Evolutionary conservation across 92 coral and sea anemone species (phyloP), one percentile per base, ranked within the genome.

Genomic region (Nematostella vectensis): DNA sequence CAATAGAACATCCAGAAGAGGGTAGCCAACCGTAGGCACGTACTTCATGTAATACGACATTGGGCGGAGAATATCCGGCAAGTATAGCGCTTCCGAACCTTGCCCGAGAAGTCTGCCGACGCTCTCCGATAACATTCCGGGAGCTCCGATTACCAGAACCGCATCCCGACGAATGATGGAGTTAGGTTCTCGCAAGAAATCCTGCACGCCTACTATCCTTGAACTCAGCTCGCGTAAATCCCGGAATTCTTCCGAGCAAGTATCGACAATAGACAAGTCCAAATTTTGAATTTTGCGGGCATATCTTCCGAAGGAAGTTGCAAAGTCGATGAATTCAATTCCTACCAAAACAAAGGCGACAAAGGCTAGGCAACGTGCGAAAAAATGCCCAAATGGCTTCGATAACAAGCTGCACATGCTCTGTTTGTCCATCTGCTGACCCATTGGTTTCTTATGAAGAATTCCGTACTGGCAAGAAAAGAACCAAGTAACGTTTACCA

Each of bases 1-100:
- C 27, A 75, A 11, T 12, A 75, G 53, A 3, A 48, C 59, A 29
- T 47, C 61, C 9, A 65, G 29, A 38, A 75, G 25, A n/a, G 82
- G 73, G 36, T 55, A 59, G 2, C 65, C 82, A 10, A 49, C 20
- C 1, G 71, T 54, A 12, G 54, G 61, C 25, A 52, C 61, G 25
- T 65, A 54, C 18, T 54, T 52, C 21, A 65, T 54, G 31, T 65
- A 54, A 54, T 53, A 65, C 1, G 71, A 29, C 27, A 24, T 20
- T 3, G 30, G 24, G 21, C 43, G 50, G 11, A 65, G 60, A 54
- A 54, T 25, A 10, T 21, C 27, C 26, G 61, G 61, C 20, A 65
- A 17, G 24, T 52, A 65, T 12, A 65, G 54, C n/a, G 27, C 62
- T 22, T 31, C 38, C 42, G 62, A n/a, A 33, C 47, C 23, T 11